phyloP scores from a whole-genome alignment of 2,888 invertebrate genomes.

The Pediacus dermestoides region DNA sequence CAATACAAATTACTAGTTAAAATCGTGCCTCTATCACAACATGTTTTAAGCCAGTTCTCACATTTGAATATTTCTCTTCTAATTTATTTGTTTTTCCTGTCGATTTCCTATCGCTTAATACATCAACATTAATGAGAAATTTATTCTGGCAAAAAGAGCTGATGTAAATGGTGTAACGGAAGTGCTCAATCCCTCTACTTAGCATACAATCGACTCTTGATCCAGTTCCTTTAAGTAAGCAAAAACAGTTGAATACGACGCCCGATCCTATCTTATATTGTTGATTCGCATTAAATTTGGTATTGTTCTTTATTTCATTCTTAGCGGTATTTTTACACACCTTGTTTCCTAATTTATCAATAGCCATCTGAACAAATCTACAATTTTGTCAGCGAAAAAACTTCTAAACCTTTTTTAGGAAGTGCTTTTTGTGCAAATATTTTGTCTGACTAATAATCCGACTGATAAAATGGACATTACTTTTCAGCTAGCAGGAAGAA shows the following conservation, averaged over 20 bases:
- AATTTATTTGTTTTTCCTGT: conserved; percentile 6
- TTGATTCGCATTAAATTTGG: conserved; percentile 10
- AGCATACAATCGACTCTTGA: conserved; percentile 26
- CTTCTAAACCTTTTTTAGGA: too few relatives aligned
- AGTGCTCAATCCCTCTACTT: conserved; percentile 21
- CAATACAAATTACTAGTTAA: too few relatives aligned
- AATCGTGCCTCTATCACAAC: too few relatives aligned
- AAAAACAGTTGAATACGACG: conserved; percentile 11
- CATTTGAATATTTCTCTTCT: too few relatives aligned
- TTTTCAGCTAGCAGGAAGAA: too few relatives aligned
- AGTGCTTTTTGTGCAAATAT: too few relatives aligned
- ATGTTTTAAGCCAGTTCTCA: too few relatives aligned
- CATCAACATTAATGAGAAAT: conserved; percentile 9
- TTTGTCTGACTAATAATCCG: too few relatives aligned
- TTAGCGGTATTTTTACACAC: conserved; percentile 15
- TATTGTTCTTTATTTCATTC: conserved; percentile 18
- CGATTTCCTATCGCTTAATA: conserved; percentile 8
- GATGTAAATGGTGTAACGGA: conserved; percentile 16
- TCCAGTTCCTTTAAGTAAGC: conserved; percentile 19
- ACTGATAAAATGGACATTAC: too few relatives aligned
- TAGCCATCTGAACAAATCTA: too few relatives aligned
- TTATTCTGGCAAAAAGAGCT: conserved; percentile 5
- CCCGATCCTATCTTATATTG: conserved; percentile 17
- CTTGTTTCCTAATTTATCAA: too few relatives aligned
- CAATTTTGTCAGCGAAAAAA: too few relatives aligned